Percentiles rank a stretch among this genome's conserved stretches.
Evolutionary conservation across 2,888 invertebrate genomes (phyloP).

Genomic region (Seira ritae): DNA sequence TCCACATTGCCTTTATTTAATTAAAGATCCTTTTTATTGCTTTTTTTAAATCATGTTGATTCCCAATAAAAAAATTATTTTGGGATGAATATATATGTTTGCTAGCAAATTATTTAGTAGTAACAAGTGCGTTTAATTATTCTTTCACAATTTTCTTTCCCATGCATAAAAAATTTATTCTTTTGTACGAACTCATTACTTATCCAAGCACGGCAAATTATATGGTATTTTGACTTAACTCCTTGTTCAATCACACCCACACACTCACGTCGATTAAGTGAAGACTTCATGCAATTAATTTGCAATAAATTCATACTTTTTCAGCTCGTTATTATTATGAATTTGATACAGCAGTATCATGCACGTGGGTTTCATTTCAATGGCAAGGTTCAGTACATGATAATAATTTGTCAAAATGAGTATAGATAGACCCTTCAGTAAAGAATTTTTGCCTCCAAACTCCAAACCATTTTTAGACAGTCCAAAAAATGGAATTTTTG

Average conservation of each 20-base stretch:
- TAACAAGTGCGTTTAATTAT: no score
- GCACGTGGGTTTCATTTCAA: constrained; percentile 6
- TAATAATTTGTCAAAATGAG: neutral
- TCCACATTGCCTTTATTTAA: neutral
- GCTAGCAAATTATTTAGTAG: neutral
- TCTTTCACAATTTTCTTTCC: neutral
- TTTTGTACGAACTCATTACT: constrained; percentile 15
- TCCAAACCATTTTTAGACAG: no score
- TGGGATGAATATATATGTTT: neutral
- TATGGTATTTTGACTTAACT: neutral
- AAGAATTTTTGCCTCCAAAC: neutral
- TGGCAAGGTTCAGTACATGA: neutral
- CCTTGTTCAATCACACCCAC: neutral
- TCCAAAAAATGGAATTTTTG: no score
- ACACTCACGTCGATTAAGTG: neutral
- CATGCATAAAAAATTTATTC: neutral
- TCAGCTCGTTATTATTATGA: neutral
- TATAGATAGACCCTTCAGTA: neutral
- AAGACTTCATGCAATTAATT: neutral
- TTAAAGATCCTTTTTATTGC: neutral
- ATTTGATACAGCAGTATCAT: neutral
- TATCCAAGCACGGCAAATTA: neutral
- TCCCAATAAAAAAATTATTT: neutral
- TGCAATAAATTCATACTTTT: neutral
- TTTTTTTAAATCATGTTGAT: neutral